A percentile compares a stretch with the other conserved stretches of the same genome.
These are phyloP conservation scores for Paragorgia papillata DNA, from an alignment of 92 coral and sea anemone genomes.

Conservation along the genomic window DNA sequence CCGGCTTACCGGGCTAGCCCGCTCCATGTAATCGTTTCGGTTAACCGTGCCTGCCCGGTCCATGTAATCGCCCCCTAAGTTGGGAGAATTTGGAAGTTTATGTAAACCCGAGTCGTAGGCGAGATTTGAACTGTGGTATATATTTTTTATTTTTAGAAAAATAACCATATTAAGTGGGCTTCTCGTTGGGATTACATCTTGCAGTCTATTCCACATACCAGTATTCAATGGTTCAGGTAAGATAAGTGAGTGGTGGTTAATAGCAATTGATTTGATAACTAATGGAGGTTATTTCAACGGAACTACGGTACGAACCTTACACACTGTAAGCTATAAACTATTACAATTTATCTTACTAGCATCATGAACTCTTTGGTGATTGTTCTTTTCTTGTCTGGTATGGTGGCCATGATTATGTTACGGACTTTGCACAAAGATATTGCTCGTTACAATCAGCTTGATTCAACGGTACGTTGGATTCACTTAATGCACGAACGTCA, in stretches of 20 bases:
- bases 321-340: too few relatives aligned
- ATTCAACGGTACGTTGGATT: conserved; percentile 78
- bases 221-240: conserved; percentile 99
- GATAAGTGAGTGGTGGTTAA: neutral
- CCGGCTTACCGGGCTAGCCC: too few relatives aligned
- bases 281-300: too few relatives aligned
- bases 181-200: conserved; percentile 99
- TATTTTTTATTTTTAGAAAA: conserved; percentile 46
- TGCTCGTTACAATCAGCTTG: conserved; percentile 94
- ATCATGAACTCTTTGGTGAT: conserved; percentile 98
- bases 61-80: too few relatives aligned
- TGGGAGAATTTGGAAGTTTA: too few relatives aligned
- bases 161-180: conserved; percentile 84
- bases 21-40: too few relatives aligned
- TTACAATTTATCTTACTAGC: conserved; percentile 38
- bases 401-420: conserved; percentile 99
- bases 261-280: too few relatives aligned
- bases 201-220: conserved; percentile 92
- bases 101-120: too few relatives aligned
- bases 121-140: neutral
- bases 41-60: too few relatives aligned
- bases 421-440: conserved; percentile 98
- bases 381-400: conserved; percentile 96
- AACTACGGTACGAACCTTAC: too few relatives aligned
- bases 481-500: neutral